A percentile compares a stretch with the other conserved stretches of the same genome.
Evolutionary conservation across 35 echinoderm and acorn worm genomes (phyloP).

Genomic region (Apostichopus japonicus): DNA sequence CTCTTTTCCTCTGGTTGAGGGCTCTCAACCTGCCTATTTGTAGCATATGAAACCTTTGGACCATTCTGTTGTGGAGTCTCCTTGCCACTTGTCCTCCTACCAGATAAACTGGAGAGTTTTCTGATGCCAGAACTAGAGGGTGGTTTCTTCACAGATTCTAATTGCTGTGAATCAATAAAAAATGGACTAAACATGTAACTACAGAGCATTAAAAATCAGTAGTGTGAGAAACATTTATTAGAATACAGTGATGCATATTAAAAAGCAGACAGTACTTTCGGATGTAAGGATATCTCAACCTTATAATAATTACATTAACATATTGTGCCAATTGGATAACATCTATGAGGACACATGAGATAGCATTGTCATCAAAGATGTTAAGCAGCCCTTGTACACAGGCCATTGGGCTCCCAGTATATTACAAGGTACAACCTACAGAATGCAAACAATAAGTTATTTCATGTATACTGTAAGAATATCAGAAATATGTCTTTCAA

Average conservation of each 20-base stretch:
- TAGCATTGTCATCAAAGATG: background rate
- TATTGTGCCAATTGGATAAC: no score
- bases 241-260: no score
- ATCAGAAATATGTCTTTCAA: background rate
- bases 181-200: background rate
- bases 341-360: background rate
- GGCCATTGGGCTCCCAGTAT: background rate
- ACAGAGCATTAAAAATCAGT: no score
- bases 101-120: slow-evolving; percentile 43
- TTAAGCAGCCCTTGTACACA: background rate
- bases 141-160: slow-evolving; percentile 30
- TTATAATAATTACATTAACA: no score
- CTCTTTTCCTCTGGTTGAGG: background rate
- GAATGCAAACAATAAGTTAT: background rate
- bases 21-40: slow-evolving; percentile 4
- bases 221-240: no score
- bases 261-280: no score
- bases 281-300: no score
- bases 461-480: background rate
- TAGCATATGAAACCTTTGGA: background rate
- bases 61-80: slow-evolving; percentile 27
- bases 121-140: slow-evolving; percentile 20
- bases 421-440: background rate
- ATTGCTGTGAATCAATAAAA: slow-evolving; percentile 4
- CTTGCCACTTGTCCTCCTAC: background rate